Percentiles rank a stretch among this genome's conserved stretches.
phyloP scores from a whole-genome alignment of 2,797 vertebrate genomes.

The Peromyscus eremicus region DNA sequence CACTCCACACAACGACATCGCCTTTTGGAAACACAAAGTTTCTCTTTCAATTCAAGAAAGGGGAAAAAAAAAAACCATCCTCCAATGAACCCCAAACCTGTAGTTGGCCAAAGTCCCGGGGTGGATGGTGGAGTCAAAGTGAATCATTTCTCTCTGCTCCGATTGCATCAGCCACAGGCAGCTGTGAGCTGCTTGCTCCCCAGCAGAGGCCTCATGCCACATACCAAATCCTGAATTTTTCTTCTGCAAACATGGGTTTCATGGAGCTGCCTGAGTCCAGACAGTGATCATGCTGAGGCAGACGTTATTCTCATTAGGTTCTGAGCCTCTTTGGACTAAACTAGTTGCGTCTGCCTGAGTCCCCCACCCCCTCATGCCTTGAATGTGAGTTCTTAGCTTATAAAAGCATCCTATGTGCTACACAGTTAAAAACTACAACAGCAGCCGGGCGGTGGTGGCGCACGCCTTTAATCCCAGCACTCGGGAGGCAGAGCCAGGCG shows the following conservation, averaged over 20 bases:
- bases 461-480: no score
- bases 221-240: background rate
- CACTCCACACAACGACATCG: slow-evolving; percentile 67
- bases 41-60: slow-evolving; percentile 77
- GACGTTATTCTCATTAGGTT: background rate
- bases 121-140: slow-evolving; percentile 54
- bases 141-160: slow-evolving; percentile 76
- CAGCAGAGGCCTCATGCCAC: slow-evolving; percentile 8
- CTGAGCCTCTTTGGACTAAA: background rate
- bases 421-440: no score
- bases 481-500: no score
- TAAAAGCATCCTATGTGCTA: background rate
- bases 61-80: slow-evolving; percentile 62
- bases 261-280: background rate
- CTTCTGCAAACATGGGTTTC: background rate
- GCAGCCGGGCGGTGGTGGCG: no score
- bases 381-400: background rate
- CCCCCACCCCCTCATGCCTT: no score
- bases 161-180: slow-evolving; percentile 68
- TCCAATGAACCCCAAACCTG: slow-evolving; percentile 70
- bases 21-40: slow-evolving; percentile 79
- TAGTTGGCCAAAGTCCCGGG: slow-evolving; percentile 70
- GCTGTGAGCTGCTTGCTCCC: slow-evolving; percentile 12
- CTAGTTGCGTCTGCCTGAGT: background rate
- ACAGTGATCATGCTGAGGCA: background rate